Base-by-base conservation (phyloP, 2,113 vertebrate genomes). In the Gallinago jamesoni region DNA sequence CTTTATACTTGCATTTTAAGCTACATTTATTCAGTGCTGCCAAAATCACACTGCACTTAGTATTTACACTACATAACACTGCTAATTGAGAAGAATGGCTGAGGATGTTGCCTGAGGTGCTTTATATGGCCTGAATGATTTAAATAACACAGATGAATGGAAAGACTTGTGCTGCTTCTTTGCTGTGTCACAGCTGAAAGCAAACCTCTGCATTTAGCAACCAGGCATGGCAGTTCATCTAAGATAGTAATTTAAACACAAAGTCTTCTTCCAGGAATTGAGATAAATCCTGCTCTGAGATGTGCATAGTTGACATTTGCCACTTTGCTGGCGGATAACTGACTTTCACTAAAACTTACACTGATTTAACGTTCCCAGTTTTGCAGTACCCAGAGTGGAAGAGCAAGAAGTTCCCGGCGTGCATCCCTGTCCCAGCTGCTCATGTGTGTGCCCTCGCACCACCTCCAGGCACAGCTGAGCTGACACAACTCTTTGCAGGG, bases 321-420 rank as follows among this genome's bases (percentile, higher is more conserved):
- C 72, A n/a, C 30, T 11, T 55, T 84, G 45, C 27, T 86, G 41
- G 18, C 10, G 74, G 72, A 62, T 57, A 84, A 47, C 1, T 55
- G 16, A 63, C 11, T 70, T 87, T 55, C 39, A 39, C 23, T 52
- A 64, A 78, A 81, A 81, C 3, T 77, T 75, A 41, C 13, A 5
- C 22, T 52, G 4, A 23, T 87, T 55, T 72, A 52, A 59, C 1
- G 0, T 9, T 27, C 18, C 4, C 33, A 43, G n/a, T 63, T 93
- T 85, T 63, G 18, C 28, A 57, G 39, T 20, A 60, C 9, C 6
- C 10, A 52, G 10, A 41, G 14, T 15, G 3, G 41, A 93, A 84
- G 15, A 89, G 17, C 31, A 70, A 57, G 31, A 74, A 69, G 47
- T 22, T 82, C 15, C 28, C 1, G 0, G 0, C 2, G 1, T 10